Evolutionary conservation across 2,113 vertebrate genomes (phyloP), one percentile per base, ranked within the genome.

Genomic region (Corythaixoides concolor): DNA sequence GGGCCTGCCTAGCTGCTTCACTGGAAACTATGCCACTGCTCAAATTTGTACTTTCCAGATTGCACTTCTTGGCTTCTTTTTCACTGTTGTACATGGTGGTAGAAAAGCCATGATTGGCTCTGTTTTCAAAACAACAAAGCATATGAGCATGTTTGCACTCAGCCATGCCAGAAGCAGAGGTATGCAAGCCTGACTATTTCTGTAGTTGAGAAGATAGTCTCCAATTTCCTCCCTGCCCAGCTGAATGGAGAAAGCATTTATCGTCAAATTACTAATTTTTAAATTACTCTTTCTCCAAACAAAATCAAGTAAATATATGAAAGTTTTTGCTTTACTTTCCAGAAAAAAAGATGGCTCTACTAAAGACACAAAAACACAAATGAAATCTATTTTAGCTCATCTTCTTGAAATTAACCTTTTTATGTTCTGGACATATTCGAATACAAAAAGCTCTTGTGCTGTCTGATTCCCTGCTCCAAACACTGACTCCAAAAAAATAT

Each of bases 401-500:
- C 35, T 85, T 93, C 59, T 86, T 90, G 33, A 94, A 87, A 89
- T 76, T 75, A 93, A 58, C 41, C 32, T 82, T 95, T 90, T 76
- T 68, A 39, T 78, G 35, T 43, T 67, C 64, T 68, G 13, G 15
- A 81, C 15, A 10, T 78, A 67, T 90, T 88, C 90, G 80, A 94
- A 90, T 96, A 5, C 53, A 89, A 70, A 70, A 39, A 80, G 6
- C 23, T 84, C 32, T 92, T 45, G 4, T 52, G 33, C 56, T 83
- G 7, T 76, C 81, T 88, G 60, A 94, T 90, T 86, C 60, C 19
- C 56, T 84, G 26, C 56, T 95, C 68, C 47, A 95, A 80, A 92
- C 81, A 24, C 39, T 74, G 66, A 27, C 41, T 92, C 80, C 49
- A 73, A 85, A 93, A 69, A 79, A 95, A 94, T 94, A 32, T 85